phyloP scores from a whole-genome alignment of 2,113 vertebrate species.

The Platysteira castanea region DNA sequence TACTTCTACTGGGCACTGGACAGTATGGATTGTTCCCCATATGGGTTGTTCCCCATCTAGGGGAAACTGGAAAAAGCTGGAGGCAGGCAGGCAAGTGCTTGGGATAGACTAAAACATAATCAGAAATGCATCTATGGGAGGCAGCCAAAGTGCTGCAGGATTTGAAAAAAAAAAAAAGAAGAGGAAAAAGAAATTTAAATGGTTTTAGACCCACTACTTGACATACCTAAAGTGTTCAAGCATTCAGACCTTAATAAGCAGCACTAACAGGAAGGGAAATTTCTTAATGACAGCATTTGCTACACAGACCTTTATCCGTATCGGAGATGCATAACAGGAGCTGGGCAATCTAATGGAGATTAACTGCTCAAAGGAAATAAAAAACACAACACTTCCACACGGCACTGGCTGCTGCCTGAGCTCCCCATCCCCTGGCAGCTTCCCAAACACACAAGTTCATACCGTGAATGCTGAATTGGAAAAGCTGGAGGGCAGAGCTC shows the following conservation, averaged over 20 bases:
- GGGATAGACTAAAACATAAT: background rate
- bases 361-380: conserved; percentile 46
- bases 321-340: conserved; percentile 37
- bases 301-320: background rate
- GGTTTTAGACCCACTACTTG: background rate
- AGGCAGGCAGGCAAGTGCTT: background rate
- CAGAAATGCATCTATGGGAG: background rate
- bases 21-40: background rate
- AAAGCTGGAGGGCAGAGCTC: conserved; percentile 53
- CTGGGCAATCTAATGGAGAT: conserved; percentile 61
- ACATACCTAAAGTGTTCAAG: background rate
- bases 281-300: conserved; percentile 48
- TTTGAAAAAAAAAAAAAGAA: background rate
- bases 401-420: background rate
- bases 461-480: conserved; percentile 55
- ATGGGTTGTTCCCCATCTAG: background rate
- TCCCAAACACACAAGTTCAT: conserved; percentile 36
- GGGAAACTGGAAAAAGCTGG: background rate
- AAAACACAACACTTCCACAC: background rate
- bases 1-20: background rate
- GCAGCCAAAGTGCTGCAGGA: background rate
- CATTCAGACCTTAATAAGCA: conserved; percentile 3
- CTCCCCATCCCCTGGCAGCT: conserved; percentile 31
- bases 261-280: conserved; percentile 1
- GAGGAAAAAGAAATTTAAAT: background rate